Evolutionary conservation across 35 echinoderm and acorn worm genomes (phyloP), one percentile per base, ranked within the genome.

Genomic region (Lytechinus pictus): DNA sequence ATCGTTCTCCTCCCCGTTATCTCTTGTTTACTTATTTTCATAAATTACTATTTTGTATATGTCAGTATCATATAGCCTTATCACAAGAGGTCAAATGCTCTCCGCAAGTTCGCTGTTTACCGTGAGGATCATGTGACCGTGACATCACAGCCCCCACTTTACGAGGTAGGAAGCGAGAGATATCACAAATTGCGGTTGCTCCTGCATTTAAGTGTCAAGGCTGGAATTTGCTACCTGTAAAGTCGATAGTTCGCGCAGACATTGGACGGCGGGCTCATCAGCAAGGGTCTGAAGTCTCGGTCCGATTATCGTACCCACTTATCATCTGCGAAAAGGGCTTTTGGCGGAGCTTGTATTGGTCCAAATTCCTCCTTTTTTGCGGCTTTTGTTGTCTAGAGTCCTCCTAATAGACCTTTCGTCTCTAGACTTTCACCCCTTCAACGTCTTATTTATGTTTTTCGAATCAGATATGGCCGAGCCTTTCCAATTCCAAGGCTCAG

Each of bases 211-310:
- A 16, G 66, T 79, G 66, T 79, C 66, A 79, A 79, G 92, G 54
- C 52, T 93, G 92, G 92, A 93, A 93, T 93, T 93, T 57, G 92
- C 92, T 93, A 93, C 92, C 92, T 93, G 92, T 93, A 93, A 93
- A 93, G 9, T 55, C 53, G 52, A 44, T 90, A 52, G 29, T 90
- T 93, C 10, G 52, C 28, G 88, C 92, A 93, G 88, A 90, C 88
- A 90, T 90, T 93, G 53, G 92, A 55, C 92, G 27, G 52, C 92
- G 55, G 92, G 52, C 54, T 93, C 53, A 54, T 93, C 53, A 57
- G 14, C 53, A 51, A 79, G 92, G n/a, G 92, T 93, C 92, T 93
- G 92, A 93, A 93, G 92, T 93, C 53, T 54, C 54, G 53, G 92
- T 93, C 55, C 54, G 52, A 57, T 24, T 24, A 79, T 79, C 92